Evolutionary conservation across 2,113 vertebrate genomes (phyloP), one percentile per base, ranked within the genome.

Genomic region (Barnardius zonarius): DNA sequence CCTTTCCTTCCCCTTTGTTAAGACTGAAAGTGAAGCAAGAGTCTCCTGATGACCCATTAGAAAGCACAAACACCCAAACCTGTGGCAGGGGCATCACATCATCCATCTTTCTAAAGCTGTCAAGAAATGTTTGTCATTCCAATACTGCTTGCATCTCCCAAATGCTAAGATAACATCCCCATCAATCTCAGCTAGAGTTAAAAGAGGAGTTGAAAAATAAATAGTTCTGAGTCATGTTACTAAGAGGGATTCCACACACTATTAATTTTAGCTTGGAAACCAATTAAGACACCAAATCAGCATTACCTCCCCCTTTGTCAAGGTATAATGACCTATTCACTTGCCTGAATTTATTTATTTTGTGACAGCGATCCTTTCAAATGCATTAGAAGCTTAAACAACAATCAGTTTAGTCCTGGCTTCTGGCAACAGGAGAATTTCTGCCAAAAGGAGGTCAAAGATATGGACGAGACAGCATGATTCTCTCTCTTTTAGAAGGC

Each of bases 101-200:
- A 98, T 97, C 95, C 72, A 73, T 97, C 97, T 97, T 97, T 80
- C 90, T 91, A 93, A 93, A 96, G 85, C 97, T 97, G 97, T 90
- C 93, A 80, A 95, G 94, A 95, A 92, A 93, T 97, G 95, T 97
- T 97, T 97, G 97, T 96, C 97, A 94, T 97, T 97, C 95, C 95
- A 96, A 43, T 49, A 64, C 44, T 52, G 92, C 95, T 88, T 55
- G 52, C 90, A 95, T 96, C 96, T 97, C 90, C 82, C 93, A 95
- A 96, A 80, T 75, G 63, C 83, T 87, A 46, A 96, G 95, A 97
- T 95, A 97, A 97, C 89, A 87, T 6, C 35, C 75, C 88, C 73
- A 96, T 98, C 97, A 97, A 97, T 98, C 97, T 97, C 87, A 52
- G 75, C 86, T n/a, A 37, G 92, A 97, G 96, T 98, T 97, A 96